Conservation (phyloP, 35 echinoderm and acorn worm genomes). For the Hemicentrotus pulcherrimus region DNA sequence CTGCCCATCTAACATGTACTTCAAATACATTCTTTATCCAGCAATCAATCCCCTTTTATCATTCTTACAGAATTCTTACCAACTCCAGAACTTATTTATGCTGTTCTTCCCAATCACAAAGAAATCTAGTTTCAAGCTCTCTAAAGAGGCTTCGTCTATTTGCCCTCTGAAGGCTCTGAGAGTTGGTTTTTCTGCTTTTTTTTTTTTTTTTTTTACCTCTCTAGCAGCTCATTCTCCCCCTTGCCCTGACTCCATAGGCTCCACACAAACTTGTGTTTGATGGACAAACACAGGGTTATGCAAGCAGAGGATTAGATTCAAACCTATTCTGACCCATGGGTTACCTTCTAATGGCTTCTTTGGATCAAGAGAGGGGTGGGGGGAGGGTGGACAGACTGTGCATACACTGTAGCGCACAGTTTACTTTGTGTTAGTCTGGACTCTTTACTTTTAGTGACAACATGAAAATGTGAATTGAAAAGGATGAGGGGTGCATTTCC, state of each 20-base stretch:
- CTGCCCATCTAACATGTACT: not conserved
- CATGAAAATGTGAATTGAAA: not conserved
- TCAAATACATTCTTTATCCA: not conserved
- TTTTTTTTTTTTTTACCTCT: not conserved
- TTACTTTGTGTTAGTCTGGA: not conserved
- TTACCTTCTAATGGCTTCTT: conserved; percentile 13
- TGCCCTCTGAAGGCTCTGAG: not conserved
- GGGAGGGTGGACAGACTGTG: not conserved
- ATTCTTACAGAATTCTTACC: not conserved
- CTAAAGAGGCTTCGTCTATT: conserved; percentile 47
- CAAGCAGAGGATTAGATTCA: conserved; percentile 26
- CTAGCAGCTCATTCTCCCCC: not conserved
- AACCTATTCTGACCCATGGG: not conserved
- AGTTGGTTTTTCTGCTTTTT: conserved; percentile 42
- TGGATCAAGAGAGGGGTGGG: not conserved
- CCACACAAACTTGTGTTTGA: conserved; percentile 48
- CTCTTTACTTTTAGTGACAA: conserved; percentile 36
- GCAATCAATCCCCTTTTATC: not conserved
- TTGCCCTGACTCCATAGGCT: conserved; percentile 26
- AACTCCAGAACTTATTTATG: not conserved
- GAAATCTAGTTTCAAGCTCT: conserved; percentile 7
- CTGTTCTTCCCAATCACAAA: conserved; percentile 24
- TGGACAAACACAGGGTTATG: conserved; percentile 42
- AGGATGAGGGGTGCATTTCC: not conserved
- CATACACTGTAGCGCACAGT: not conserved